Conservation (phyloP, 2,113 vertebrate species). For the Lepisosteus oculatus region DNA sequence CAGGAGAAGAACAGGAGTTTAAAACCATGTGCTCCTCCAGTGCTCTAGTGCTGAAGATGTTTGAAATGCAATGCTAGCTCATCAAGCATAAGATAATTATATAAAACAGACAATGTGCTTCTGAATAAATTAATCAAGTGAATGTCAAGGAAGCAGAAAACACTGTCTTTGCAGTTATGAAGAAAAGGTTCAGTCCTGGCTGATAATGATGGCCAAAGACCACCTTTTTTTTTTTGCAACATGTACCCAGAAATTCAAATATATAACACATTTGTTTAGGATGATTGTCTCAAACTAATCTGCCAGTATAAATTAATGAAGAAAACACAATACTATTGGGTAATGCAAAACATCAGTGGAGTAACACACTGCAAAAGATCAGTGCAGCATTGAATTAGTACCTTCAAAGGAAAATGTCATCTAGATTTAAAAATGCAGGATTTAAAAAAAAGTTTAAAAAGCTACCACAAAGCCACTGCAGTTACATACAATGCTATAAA, state of each 20-base stretch:
- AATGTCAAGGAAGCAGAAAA: conserved; percentile 16
- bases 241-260: conserved; percentile 15
- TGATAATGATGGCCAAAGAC: not conserved
- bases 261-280: conserved; percentile 15
- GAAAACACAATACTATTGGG: conserved; percentile 42
- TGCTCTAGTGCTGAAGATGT: not conserved
- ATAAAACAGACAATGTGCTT: conserved; percentile 29
- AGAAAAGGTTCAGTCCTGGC: conserved; percentile 37
- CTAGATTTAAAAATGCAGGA: conserved; percentile 15
- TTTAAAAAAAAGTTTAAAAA: not conserved
- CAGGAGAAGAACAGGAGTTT: not conserved
- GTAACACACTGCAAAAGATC: conserved; percentile 26
- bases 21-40: not conserved
- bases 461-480: not conserved
- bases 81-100: not conserved
- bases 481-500: conserved; percentile 16
- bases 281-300: conserved; percentile 25
- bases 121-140: conserved; percentile 20
- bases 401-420: conserved; percentile 33
- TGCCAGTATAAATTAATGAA: conserved; percentile 40
- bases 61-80: too few species aligned
- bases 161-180: conserved; percentile 27
- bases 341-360: conserved; percentile 37
- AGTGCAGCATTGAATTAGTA: conserved; percentile 50
- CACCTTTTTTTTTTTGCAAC: conserved; percentile 10